Conservation (phyloP, 1,140 invertebrate genomes). For the Nasonia longicornis region DNA sequence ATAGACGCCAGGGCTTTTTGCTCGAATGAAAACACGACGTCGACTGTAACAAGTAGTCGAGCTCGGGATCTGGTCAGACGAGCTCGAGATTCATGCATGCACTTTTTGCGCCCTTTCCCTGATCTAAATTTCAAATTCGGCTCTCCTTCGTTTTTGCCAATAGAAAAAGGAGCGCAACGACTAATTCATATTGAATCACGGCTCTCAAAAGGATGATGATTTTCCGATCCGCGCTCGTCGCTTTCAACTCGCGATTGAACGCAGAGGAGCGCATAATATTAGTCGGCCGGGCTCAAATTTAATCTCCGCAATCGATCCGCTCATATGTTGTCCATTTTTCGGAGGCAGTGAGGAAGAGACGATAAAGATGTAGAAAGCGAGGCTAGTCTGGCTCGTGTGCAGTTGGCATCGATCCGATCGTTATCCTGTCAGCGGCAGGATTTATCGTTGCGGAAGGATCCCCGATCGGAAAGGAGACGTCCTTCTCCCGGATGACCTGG, state of each 20-base stretch:
- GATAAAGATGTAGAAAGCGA: background rate
- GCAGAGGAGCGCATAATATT: too few species aligned
- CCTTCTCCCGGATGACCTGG: constrained; percentile 39
- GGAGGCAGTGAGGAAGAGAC: background rate
- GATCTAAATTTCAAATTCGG: too few species aligned
- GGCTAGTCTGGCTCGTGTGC: constrained; percentile 24
- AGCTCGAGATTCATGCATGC: too few species aligned
- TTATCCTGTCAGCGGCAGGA: constrained; percentile 41
- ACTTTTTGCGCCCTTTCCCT: too few species aligned
- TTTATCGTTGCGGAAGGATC: constrained; percentile 44
- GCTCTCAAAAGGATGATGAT: too few species aligned
- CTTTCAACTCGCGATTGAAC: too few species aligned
- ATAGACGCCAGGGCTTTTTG: background rate
- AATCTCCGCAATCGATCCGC: background rate
- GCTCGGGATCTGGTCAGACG: background rate
- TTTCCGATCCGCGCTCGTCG: too few species aligned
- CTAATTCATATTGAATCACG: background rate
- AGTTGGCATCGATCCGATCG: constrained; percentile 40
- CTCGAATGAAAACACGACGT: too few species aligned
- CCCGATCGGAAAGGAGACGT: constrained; percentile 36
- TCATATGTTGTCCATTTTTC: background rate
- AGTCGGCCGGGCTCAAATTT: background rate
- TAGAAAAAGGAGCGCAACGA: too few species aligned
- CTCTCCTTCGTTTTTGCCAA: too few species aligned
- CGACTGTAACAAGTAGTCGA: background rate